A percentile compares a stretch with the other conserved stretches of the same genome.
Conservation (phyloP, 2,797 vertebrate genomes). For the Ctenosaura bakeri region DNA sequence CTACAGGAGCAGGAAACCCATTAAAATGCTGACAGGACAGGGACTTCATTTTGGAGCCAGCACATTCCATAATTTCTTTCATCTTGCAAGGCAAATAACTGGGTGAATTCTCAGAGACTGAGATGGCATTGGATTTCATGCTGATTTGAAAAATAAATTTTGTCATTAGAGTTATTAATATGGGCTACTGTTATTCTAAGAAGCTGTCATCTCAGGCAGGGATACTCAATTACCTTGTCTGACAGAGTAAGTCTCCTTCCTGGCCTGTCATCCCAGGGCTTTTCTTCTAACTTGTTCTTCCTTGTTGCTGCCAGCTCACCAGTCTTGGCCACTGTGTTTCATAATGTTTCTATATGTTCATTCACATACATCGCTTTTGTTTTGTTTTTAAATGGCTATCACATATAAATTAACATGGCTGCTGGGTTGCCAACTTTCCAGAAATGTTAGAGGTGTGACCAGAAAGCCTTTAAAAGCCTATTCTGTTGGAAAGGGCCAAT, state of each 20-base stretch:
- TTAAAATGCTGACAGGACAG: constrained; percentile 78
- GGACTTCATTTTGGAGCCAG: constrained; percentile 71
- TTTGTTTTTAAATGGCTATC: background rate
- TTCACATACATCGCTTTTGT: background rate
- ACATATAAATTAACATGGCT: background rate
- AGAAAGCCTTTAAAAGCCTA: background rate
- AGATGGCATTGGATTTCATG: constrained; percentile 62
- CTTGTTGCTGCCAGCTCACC: background rate
- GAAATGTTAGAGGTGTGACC: background rate
- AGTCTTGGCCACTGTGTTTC: background rate
- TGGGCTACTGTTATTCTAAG: constrained; percentile 31
- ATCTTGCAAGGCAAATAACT: constrained; percentile 69
- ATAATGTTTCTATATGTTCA: background rate
- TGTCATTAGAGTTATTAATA: constrained; percentile 58
- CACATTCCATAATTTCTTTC: constrained; percentile 77
- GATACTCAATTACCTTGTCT: constrained; percentile 37
- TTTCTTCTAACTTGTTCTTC: constrained; percentile 12
- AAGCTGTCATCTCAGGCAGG: constrained; percentile 22
- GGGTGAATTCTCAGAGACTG: constrained; percentile 53
- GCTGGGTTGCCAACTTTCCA: background rate
- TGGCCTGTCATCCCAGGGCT: constrained; percentile 11
- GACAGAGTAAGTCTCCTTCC: constrained; percentile 7
- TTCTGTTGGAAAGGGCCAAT: background rate
- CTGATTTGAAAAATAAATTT: constrained; percentile 63
- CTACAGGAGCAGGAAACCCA: constrained; percentile 79